phyloP scores from a whole-genome alignment of 1,140 invertebrate species.

The Drosophila kikkawai region DNA sequence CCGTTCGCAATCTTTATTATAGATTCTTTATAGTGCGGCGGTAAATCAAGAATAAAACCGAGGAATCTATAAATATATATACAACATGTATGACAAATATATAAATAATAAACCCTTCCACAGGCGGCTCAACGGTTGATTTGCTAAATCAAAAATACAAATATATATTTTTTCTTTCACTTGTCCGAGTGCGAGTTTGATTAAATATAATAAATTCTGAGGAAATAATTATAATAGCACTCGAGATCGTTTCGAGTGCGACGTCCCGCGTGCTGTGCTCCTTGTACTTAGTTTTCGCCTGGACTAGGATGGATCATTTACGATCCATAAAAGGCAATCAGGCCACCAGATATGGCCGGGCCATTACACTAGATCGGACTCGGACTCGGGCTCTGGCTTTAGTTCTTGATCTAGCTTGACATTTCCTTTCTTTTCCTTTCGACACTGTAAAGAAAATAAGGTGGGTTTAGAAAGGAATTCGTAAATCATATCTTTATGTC shows the following conservation, averaged over 20 bases:
- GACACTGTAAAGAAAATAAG: background rate
- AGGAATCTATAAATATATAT: slow-evolving; percentile 44
- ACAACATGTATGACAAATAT: slow-evolving; percentile 13
- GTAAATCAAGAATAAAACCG: slow-evolving; percentile 28
- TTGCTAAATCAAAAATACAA: slow-evolving; percentile 11
- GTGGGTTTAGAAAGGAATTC: background rate
- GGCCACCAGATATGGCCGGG: slow-evolving; percentile 12
- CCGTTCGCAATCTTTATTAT: slow-evolving; percentile 29
- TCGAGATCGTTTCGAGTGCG: slow-evolving; percentile 58
- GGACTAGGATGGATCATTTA: slow-evolving; percentile 38
- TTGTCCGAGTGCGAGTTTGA: slow-evolving; percentile 11
- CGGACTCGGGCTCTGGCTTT: too few species aligned
- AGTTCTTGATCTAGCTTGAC: background rate
- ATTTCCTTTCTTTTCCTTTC: background rate
- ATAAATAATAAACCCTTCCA: slow-evolving; percentile 60
- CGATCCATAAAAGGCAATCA: slow-evolving; percentile 18
- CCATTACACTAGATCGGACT: background rate
- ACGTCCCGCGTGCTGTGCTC: background rate
- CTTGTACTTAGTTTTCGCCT: background rate
- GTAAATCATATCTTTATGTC: too few species aligned
- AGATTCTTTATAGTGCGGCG: slow-evolving; percentile 19
- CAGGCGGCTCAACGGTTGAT: slow-evolving; percentile 4
- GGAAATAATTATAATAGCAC: slow-evolving; percentile 68
- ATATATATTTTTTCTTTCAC: slow-evolving; percentile 11
- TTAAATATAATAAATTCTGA: slow-evolving; percentile 71